A percentile compares a stretch with the other conserved stretches of the same genome.
These are phyloP conservation scores for Lepidochrysops patricia DNA, from an alignment of 2,888 invertebrate species.

Conservation along the genomic window DNA sequence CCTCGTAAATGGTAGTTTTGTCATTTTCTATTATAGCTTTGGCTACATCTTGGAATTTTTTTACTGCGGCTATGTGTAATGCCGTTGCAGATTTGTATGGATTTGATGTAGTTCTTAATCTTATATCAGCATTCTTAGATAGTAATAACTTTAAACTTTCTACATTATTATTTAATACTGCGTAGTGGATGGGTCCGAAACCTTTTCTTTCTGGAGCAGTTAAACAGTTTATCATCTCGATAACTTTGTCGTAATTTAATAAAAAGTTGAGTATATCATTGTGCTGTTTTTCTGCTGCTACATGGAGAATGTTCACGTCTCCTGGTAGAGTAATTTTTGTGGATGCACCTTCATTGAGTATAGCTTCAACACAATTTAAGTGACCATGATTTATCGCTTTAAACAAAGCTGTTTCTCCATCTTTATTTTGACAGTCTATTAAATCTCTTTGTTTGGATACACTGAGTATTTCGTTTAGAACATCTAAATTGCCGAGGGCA, in stretches of 20 bases:
- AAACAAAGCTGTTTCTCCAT: slow-evolving; percentile 65
- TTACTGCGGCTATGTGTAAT: slow-evolving; percentile 59
- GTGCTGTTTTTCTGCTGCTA: slow-evolving; percentile 73
- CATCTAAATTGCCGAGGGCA: slow-evolving; percentile 57
- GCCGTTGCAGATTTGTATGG: slow-evolving; percentile 59
- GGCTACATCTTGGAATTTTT: slow-evolving; percentile 52
- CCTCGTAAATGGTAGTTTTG: slow-evolving; percentile 55
- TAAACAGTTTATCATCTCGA: slow-evolving; percentile 45
- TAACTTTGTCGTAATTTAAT: slow-evolving; percentile 52
- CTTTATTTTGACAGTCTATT: slow-evolving; percentile 58
- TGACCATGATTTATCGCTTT: slow-evolving; percentile 59
- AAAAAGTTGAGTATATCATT: slow-evolving; percentile 68
- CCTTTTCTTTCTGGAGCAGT: slow-evolving; percentile 54
- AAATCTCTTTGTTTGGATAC: slow-evolving; percentile 61
- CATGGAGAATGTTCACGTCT: slow-evolving; percentile 73
- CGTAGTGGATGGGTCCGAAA: slow-evolving; percentile 69
- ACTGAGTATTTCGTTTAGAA: slow-evolving; percentile 66
- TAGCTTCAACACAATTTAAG: slow-evolving; percentile 52
- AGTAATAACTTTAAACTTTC: slow-evolving; percentile 62
- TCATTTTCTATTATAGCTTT: slow-evolving; percentile 50
- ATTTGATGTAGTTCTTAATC: slow-evolving; percentile 52
- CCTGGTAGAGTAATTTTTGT: slow-evolving; percentile 54
- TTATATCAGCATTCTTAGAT: slow-evolving; percentile 56
- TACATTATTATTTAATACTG: slow-evolving; percentile 66
- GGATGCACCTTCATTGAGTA: slow-evolving; percentile 63